phyloP scores from a whole-genome alignment of 2,888 invertebrate genomes.

The Eupithecia exiguata region DNA sequence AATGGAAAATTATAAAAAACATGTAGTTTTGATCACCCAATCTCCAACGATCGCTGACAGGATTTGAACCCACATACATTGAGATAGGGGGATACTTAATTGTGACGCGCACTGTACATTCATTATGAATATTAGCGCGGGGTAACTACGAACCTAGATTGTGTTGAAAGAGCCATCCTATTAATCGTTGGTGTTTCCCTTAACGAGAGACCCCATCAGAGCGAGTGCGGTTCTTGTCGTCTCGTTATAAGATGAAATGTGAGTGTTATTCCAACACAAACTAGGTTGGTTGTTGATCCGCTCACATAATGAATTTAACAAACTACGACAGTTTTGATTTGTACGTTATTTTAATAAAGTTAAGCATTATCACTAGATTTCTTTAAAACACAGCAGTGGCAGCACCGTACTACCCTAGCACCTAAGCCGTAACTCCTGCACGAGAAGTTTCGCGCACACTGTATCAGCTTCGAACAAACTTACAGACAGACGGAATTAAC shows the following conservation, averaged over 20 bases:
- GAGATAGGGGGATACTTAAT: too few relatives aligned
- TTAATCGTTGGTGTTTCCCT: too few relatives aligned
- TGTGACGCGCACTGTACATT: too few relatives aligned
- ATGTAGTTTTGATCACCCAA: too few relatives aligned
- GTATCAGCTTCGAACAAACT: constrained; percentile 15
- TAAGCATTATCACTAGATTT: neutral
- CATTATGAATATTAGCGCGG: neutral
- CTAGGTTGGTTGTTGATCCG: too few relatives aligned
- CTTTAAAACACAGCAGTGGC: neutral
- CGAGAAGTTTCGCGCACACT: constrained; percentile 9
- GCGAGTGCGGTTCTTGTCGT: neutral
- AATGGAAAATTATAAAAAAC: too few relatives aligned
- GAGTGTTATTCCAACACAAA: neutral
- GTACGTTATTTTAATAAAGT: neutral
- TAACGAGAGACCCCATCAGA: neutral
- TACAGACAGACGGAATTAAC: constrained; percentile 15
- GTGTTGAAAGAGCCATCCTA: neutral
- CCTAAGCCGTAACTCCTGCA: constrained; percentile 9
- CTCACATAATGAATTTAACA: neutral
- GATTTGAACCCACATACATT: too few relatives aligned
- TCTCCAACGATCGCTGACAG: too few relatives aligned
- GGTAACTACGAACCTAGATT: neutral
- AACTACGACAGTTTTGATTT: neutral
- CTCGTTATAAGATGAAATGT: neutral
- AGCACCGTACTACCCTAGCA: neutral